Conservation (phyloP, 1,140 invertebrate species). For the Scylla paramamosain region DNA sequence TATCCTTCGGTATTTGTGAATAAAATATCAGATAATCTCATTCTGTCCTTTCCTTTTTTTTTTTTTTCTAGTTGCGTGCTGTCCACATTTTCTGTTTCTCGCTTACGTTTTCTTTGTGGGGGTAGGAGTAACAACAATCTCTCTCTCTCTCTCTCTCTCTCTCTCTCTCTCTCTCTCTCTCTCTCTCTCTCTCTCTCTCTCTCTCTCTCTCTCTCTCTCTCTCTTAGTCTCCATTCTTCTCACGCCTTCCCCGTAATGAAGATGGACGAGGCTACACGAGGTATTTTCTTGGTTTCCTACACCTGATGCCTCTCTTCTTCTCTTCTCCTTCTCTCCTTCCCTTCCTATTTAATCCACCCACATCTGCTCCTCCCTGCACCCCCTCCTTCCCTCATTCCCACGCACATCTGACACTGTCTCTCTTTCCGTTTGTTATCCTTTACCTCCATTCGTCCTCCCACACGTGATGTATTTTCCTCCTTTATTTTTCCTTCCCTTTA, state of each 20-base stretch:
- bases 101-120: constrained; percentile 2
- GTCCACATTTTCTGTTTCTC: neutral
- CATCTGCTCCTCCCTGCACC: no score
- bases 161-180: constrained; percentile 34
- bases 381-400: no score
- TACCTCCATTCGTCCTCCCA: no score
- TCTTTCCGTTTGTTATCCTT: no score
- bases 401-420: no score
- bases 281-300: neutral
- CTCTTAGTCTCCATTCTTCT: constrained; percentile 4
- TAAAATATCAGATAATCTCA: neutral
- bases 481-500: no score
- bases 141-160: neutral
- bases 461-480: no score
- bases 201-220: constrained; percentile 50
- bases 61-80: no score
- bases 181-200: constrained; percentile 28
- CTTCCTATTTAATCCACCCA: no score
- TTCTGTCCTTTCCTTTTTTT: neutral
- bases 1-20: constrained; percentile 15
- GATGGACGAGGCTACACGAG: neutral
- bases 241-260: neutral
- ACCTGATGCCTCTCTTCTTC: no score
- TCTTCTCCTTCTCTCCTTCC: neutral
- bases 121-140: neutral